Base-by-base conservation (phyloP, 2,888 invertebrate species). In the Pterobdella sp. region DNA sequence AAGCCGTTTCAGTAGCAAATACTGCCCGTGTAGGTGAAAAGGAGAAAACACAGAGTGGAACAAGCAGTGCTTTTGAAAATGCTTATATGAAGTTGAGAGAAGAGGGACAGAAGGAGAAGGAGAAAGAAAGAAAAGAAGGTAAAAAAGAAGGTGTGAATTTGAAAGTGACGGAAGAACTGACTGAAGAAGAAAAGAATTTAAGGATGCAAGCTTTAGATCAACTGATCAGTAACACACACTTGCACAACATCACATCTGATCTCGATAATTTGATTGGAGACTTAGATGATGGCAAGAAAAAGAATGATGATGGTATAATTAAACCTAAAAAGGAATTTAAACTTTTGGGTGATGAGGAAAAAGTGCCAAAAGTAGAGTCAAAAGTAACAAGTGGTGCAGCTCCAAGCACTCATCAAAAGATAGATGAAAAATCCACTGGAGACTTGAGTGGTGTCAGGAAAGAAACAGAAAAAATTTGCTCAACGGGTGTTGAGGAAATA, bases 71-170 rank as follows among this genome's bases (percentile, higher is more conserved):
- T 22, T 71, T 71, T 36, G 56, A 60, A n/a, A 29, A 63, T 37
- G 71, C 71, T 10, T 71, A 71, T 63, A 71, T 71, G 71, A 36
- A 71, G n/a, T 36, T 71, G 60, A 71, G 71, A 29, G 63, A 71
- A 34, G 36, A 63, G n/a, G 56, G 31, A 1, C 60, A 32, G n/a
- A 31, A 31, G 22, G 69, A 69, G 42, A 69, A 71, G 71, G 70
- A 49, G 31, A 29, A 31, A 18, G 52, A 35, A 14, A 49, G 69
- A 10, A 29, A 42, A 52, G 52, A 49, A n/a, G 35, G 32, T 2
- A 56, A 71, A 63, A 56, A 36, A 4, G 56, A 52, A 71, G 69
- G 42, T 1, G 7, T 31, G 14, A 7, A 65, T 2, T 10, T n/a
- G 32, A 32, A 65, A 31, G 34, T 32, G 2, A 65, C 4, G 31